Evolutionary conservation across 2,113 vertebrate species (phyloP), one percentile per base, ranked within the genome.

Genomic region (Uria aalge): DNA sequence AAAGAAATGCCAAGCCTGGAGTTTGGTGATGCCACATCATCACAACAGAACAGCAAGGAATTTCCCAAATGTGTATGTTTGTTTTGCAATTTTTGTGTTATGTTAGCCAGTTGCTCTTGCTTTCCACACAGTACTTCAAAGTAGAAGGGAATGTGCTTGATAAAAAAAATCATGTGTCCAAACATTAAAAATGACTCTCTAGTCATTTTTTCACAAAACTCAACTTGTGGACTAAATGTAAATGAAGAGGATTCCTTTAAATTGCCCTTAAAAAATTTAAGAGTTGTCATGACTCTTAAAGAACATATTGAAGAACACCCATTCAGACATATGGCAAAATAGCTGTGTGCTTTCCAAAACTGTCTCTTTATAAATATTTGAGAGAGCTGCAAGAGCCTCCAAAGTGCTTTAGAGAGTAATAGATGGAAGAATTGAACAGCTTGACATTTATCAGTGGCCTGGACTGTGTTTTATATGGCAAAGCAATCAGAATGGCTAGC

Each of bases 361-460:
- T 60, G 48, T 40, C 57, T 78, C 84, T 87, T 92, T 84, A 62
- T 77, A 94, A 95, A 87, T 87, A 82, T 91, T 95, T 91, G 86
- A 7, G 3, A 92, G 59, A 92, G 21, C 30, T 91, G 60, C 56
- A 87, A 75, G 55, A 96, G 60, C 64, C 56, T 77, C 87, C 74
- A 47, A 89, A 92, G 60, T 89, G 56, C 64, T 92, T 86, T 71
- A 72, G 64, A 78, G 60, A 91, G 69, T 71, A 92, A 89, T 68
- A 87, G 34, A 64, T 48, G 47, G 80, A 81, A 91, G 82, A 94
- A 78, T 18, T 94, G 57, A 92, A 81, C 47, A 91, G 72, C 68
- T 81, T 71, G 69, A 89, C 80, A 74, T 92, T 89, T 66, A 66
- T 73, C 72, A 47, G n/a, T 67, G 41, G 34, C 68, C 41, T 47